Evolutionary conservation across 2,888 invertebrate genomes (phyloP).

Genomic region (Notodonta dromedarius): DNA sequence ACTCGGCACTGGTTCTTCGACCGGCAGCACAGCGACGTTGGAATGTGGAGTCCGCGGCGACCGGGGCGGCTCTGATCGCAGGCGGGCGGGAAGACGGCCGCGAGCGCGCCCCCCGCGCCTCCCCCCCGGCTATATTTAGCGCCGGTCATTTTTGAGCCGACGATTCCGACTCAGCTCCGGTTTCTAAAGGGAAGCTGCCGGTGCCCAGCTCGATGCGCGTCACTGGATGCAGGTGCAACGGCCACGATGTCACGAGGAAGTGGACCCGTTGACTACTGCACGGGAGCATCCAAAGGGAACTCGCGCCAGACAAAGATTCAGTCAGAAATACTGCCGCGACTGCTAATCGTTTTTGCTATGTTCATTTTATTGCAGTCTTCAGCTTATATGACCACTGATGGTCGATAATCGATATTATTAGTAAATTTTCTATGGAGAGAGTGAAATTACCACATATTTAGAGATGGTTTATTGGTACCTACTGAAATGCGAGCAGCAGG

Average conservation of each 20-base stretch:
- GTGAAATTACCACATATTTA: no score
- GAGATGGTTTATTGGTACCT: no score
- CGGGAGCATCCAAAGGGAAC: neutral
- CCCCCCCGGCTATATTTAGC: constrained; percentile 68
- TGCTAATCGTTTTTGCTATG: no score
- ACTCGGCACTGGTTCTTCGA: constrained; percentile 69
- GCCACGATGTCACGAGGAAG: constrained; percentile 19
- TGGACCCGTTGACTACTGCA: neutral
- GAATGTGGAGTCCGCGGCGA: constrained; percentile 89
- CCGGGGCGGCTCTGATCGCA: constrained; percentile 86
- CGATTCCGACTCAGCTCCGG: constrained; percentile 75
- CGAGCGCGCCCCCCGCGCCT: constrained; percentile 33
- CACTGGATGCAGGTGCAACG: constrained; percentile 40
- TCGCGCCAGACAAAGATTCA: no score
- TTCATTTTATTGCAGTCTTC: no score
- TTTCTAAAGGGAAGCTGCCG: constrained; percentile 65
- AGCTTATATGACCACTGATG: no score
- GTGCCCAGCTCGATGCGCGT: constrained; percentile 50
- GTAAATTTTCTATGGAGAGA: no score
- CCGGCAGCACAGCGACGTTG: constrained; percentile 84
- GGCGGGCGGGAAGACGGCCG: constrained; percentile 47
- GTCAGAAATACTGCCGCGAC: no score
- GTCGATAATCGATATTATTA: no score
- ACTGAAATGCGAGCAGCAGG: no score
- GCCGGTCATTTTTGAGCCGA: constrained; percentile 73